Conservation (phyloP, 23 tunicate species). For the Ciona savignyi region DNA sequence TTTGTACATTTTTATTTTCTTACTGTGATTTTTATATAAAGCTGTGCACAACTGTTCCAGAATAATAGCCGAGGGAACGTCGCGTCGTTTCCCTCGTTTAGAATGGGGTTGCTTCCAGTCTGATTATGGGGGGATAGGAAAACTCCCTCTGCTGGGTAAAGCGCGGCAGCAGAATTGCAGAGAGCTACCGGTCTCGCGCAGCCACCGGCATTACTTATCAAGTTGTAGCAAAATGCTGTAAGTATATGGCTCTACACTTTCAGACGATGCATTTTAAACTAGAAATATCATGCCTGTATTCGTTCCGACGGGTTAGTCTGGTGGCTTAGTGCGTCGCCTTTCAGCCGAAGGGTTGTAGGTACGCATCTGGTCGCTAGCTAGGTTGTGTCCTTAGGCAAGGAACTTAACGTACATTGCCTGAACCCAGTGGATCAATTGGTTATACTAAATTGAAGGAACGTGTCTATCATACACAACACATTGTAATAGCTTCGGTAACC, state of each 20-base stretch:
- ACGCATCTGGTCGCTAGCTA: not conserved
- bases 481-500: no score
- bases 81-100: constrained; percentile 11
- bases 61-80: constrained; percentile 37
- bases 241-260: no score
- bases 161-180: not conserved
- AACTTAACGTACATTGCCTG: not conserved
- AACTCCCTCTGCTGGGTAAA: constrained; percentile 4
- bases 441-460: no score
- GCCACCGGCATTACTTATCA: constrained; percentile 38
- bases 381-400: not conserved
- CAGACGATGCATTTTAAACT: no score
- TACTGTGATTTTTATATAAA: no score
- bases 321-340: no score
- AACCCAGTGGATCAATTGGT: not conserved
- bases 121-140: constrained; percentile 34
- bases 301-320: no score
- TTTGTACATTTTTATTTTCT: not conserved
- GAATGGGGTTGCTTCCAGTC: constrained; percentile 32
- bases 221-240: constrained; percentile 34
- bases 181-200: constrained; percentile 14
- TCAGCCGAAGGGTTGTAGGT: not conserved
- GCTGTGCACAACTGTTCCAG: no score
- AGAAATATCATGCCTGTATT: no score
- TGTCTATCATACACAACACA: no score